Evolutionary conservation across 1,140 invertebrate species (phyloP).

Genomic region (Drosophila quadrilineata): DNA sequence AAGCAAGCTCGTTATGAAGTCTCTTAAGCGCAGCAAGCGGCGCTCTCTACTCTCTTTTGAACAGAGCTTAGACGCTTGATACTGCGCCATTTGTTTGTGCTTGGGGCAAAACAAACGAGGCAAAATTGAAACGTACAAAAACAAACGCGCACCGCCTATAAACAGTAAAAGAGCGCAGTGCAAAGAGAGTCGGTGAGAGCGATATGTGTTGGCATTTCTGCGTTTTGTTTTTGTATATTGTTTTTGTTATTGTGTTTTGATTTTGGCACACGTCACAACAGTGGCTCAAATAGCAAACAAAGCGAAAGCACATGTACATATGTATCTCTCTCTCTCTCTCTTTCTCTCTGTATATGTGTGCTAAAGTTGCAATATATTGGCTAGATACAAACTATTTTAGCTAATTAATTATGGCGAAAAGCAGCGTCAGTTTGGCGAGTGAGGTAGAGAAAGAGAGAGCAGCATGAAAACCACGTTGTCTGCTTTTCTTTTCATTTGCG

Average conservation of each 20-base stretch:
- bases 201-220: slow-evolving; percentile 47
- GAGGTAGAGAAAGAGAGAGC: background rate
- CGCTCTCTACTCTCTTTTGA: background rate
- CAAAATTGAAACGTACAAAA: slow-evolving; percentile 15
- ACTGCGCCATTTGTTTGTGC: slow-evolving; percentile 36
- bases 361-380: slow-evolving; percentile 14
- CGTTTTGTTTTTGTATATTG: slow-evolving; percentile 16
- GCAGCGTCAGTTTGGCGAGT: background rate
- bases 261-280: slow-evolving; percentile 39
- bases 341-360: slow-evolving; percentile 11
- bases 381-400: slow-evolving; percentile 27
- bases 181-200: background rate
- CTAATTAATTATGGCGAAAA: slow-evolving; percentile 61
- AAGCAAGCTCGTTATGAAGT: too few relatives aligned
- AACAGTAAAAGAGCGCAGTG: slow-evolving; percentile 12
- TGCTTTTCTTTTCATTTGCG: slow-evolving; percentile 4
- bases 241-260: slow-evolving; percentile 12
- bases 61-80: slow-evolving; percentile 7
- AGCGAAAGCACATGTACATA: background rate
- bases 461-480: slow-evolving; percentile 35
- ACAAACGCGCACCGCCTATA: slow-evolving; percentile 16
- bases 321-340: too few relatives aligned
- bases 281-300: slow-evolving; percentile 17
- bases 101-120: slow-evolving; percentile 9
- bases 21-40: background rate